Conservation (phyloP, 2,113 vertebrate species). For the Pseudorectes ferrugineus region DNA sequence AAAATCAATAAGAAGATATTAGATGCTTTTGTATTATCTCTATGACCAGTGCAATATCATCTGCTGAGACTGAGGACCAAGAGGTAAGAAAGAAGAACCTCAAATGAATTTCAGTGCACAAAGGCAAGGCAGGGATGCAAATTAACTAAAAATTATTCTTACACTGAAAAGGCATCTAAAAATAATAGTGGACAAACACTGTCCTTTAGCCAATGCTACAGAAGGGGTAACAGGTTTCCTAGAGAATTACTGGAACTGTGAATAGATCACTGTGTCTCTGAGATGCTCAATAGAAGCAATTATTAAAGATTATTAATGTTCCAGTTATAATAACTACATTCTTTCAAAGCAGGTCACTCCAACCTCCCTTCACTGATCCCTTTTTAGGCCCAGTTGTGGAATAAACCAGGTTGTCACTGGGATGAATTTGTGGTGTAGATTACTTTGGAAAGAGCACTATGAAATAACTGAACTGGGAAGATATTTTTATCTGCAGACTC, state of each 20-base stretch:
- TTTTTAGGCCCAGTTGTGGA: not conserved
- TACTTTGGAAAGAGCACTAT: not conserved
- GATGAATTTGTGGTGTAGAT: not conserved
- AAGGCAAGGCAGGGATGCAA: not conserved
- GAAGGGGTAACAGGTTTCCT: not conserved
- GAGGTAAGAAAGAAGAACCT: not conserved
- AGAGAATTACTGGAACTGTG: not conserved
- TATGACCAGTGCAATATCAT: not conserved
- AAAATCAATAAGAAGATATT: conserved; percentile 26
- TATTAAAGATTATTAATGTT: not conserved
- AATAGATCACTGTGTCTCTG: not conserved
- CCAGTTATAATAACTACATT: not conserved
- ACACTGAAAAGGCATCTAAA: not conserved
- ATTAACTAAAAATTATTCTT: not conserved
- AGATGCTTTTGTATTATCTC: not conserved
- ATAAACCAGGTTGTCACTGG: not conserved
- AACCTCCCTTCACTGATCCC: not conserved
- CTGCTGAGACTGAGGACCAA: not conserved
- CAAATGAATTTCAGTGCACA: not conserved
- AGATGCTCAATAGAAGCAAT: not conserved
- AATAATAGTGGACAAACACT: not conserved
- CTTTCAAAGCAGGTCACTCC: not conserved
- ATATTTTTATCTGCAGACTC: not conserved
- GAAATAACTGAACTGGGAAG: not conserved
- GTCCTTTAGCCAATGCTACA: not conserved